These are phyloP conservation scores for Aquatica leii DNA, from an alignment of 2,888 invertebrate genomes.

Conservation along the genomic window DNA sequence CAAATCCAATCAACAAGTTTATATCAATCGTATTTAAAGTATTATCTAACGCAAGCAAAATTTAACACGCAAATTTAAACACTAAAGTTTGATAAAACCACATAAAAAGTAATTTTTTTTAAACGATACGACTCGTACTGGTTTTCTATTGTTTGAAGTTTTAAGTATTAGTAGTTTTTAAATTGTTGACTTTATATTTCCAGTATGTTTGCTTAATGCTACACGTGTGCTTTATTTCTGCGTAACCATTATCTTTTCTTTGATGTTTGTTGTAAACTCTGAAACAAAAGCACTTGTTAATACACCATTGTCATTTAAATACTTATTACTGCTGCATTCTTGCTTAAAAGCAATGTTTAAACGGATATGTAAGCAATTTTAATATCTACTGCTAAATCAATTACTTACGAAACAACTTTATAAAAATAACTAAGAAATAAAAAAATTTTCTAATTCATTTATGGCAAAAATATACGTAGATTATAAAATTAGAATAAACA, in stretches of 20 bases:
- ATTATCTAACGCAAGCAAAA: too few species aligned
- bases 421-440: too few species aligned
- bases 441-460: too few species aligned
- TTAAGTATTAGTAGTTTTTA: too few species aligned
- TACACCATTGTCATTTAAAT: background rate
- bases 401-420: too few species aligned
- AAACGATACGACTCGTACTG: constrained; percentile 18
- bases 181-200: constrained; percentile 26
- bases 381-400: too few species aligned
- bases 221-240: constrained; percentile 21
- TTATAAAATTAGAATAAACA: too few species aligned
- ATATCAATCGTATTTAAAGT: background rate
- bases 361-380: too few species aligned
- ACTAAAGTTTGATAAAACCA: background rate
- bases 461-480: too few species aligned
- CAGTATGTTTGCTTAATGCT: constrained; percentile 21
- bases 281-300: constrained; percentile 29
- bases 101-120: constrained; percentile 6
- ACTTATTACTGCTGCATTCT: too few species aligned
- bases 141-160: constrained; percentile 21
- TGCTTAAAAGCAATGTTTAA: too few species aligned
- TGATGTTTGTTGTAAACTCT: constrained; percentile 29
- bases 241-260: constrained; percentile 29
- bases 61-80: too few species aligned
- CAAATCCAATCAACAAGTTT: constrained; percentile 13